Evolutionary conservation across 2,113 vertebrate species (phyloP), one percentile per base, ranked within the genome.

Genomic region (Ctenodactylus gundi): DNA sequence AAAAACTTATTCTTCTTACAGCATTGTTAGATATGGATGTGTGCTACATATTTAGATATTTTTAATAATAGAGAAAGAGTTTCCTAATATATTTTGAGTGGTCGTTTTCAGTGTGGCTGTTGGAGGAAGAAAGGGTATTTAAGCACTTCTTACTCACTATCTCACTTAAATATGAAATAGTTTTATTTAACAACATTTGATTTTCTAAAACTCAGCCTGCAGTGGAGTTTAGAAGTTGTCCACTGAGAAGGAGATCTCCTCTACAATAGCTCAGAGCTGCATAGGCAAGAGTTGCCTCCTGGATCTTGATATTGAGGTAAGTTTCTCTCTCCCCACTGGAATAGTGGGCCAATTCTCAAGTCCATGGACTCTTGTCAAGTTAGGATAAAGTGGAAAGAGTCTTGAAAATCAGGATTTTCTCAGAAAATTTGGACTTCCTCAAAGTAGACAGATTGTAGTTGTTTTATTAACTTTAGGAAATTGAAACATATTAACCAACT

Each of bases 31-130:
- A 11, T 80, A 7, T 76, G 13, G 34, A 90, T 64, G 12, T 60
- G 18, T 92, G 57, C 41, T 92, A 10, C 31, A 14, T 91, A 90
- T 93, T 78, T 77, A 93, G 55, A 68, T 20, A 44, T 87, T 96
- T 94, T 93, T 90, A 77, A 92, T 88, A 80, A 62, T 31, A 81
- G 3, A 18, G 31, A 77, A 88, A 91, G 65, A 7, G 29, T 58
- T 81, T 90, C 51, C 27, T 70, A 85, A 39, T 44, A 10, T 57
- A 90, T 88, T 73, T 41, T 65, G 21, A 78, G 70, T 14, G 3
- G 2, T 4, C 8, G 90, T 76, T 23, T n/a, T 58, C 15, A 25
- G 7, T 49, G 29, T 34, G 34, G 53, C 58, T 58, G 15, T 75
- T 4, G 83, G 62, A 25, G 86, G 65, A 2, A 18, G 11, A 0